Conservation (phyloP, 2,888 invertebrate species). For the Rhogogaster chlorosoma region DNA sequence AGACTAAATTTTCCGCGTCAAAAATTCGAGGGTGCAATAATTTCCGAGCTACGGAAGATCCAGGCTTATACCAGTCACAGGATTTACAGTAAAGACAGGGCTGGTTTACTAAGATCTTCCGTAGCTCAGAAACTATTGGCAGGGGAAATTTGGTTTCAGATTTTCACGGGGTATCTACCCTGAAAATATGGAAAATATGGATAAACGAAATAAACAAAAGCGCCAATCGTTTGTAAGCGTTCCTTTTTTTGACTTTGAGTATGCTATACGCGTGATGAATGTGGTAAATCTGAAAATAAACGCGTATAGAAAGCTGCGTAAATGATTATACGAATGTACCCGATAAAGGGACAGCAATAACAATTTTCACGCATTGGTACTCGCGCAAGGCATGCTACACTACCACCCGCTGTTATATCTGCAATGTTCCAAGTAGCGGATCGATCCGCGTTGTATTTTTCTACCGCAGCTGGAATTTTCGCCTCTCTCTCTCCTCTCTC, state of each 20-base stretch:
- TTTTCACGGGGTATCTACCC: too few relatives aligned
- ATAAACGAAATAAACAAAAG: too few relatives aligned
- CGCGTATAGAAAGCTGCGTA: background rate
- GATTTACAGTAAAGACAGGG: too few relatives aligned
- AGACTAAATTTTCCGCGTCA: too few relatives aligned
- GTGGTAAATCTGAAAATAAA: slow-evolving; percentile 28
- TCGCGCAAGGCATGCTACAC: slow-evolving; percentile 1
- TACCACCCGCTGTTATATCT: background rate
- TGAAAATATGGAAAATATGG: too few relatives aligned
- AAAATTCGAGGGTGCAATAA: too few relatives aligned
- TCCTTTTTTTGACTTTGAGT: slow-evolving; percentile 13
- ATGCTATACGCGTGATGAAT: background rate
- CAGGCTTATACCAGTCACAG: too few relatives aligned
- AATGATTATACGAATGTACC: background rate
- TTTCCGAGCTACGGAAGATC: too few relatives aligned
- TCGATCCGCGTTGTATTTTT: slow-evolving; percentile 31
- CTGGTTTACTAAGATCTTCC: too few relatives aligned
- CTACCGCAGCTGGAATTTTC: slow-evolving; percentile 21
- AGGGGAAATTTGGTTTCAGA: too few relatives aligned
- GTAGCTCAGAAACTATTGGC: too few relatives aligned
- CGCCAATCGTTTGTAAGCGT: background rate
- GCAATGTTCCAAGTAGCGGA: slow-evolving; percentile 10
- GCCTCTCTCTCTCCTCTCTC: slow-evolving; percentile 50
- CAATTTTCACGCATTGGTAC: slow-evolving; percentile 28
- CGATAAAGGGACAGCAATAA: slow-evolving; percentile 32